These are phyloP conservation scores for Hypotaenidia philippensis DNA, from an alignment of 2,797 vertebrate species.

Conservation along the genomic window DNA sequence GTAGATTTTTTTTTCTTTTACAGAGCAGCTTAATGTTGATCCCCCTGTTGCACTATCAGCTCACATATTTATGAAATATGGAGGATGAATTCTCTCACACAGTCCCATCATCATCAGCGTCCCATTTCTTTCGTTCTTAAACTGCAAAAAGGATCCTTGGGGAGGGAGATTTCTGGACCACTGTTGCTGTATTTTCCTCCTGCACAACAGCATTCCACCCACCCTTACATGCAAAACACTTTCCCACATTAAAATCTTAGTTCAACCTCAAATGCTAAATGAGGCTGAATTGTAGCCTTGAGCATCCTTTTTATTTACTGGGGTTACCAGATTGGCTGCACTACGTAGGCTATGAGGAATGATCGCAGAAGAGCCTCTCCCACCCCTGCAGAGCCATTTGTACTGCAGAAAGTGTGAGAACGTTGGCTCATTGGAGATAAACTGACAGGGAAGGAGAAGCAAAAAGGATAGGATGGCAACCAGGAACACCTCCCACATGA, in stretches of 20 bases:
- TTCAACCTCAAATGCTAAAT: neutral
- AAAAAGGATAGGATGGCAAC: neutral
- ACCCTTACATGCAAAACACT: neutral
- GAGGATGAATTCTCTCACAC: neutral
- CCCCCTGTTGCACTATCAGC: neutral
- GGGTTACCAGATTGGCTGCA: neutral
- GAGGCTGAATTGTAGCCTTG: neutral
- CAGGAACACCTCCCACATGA: fast-evolving
- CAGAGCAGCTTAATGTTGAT: neutral
- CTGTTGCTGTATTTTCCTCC: neutral
- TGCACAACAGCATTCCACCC: neutral
- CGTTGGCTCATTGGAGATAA: neutral
- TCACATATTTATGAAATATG: neutral
- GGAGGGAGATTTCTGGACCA: neutral
- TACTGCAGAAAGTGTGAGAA: fast-evolving
- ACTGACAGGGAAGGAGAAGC: neutral
- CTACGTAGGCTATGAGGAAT: neutral
- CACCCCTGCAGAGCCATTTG: neutral
- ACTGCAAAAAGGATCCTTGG: neutral
- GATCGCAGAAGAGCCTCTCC: neutral
- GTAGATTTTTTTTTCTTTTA: neutral
- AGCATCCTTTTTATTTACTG: neutral
- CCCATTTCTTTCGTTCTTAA: neutral
- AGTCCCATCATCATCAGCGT: neutral
- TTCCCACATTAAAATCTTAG: neutral